Conservation (phyloP, 2,113 vertebrate species). For the Nothobranchius furzeri region DNA sequence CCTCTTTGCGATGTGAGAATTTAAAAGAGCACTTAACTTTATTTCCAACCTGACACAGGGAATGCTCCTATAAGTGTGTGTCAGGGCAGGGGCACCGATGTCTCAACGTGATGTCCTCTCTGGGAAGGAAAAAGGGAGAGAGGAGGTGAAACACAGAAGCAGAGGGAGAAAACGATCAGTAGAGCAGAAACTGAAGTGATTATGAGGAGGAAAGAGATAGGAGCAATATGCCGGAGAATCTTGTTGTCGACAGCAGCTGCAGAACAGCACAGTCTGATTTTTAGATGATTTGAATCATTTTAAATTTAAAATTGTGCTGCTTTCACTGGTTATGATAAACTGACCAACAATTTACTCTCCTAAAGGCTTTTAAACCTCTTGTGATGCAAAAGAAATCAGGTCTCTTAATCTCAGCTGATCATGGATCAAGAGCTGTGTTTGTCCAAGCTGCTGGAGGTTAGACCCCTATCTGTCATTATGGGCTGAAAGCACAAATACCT, state of each 20-base stretch:
- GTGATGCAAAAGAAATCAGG: background rate
- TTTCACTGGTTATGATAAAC: background rate
- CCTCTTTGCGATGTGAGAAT: slow-evolving; percentile 14
- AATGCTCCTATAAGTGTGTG: slow-evolving; percentile 6
- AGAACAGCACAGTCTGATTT: background rate
- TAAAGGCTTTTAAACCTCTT: background rate
- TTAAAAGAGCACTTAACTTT: slow-evolving; percentile 19
- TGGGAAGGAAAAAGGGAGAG: background rate
- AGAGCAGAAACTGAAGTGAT: slow-evolving; percentile 26
- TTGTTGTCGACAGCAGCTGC: slow-evolving; percentile 12
- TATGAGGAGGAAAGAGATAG: slow-evolving; percentile 23
- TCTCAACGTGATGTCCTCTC: slow-evolving; percentile 12
- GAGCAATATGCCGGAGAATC: background rate
- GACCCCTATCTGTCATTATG: slow-evolving; percentile 21
- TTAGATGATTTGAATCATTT: background rate
- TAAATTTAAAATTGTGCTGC: slow-evolving; percentile 1
- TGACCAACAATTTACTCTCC: background rate
- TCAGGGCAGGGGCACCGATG: slow-evolving; percentile 9
- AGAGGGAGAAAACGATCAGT: slow-evolving; percentile 31
- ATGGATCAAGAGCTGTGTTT: background rate
- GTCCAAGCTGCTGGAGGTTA: slow-evolving; percentile 1
- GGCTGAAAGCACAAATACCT: slow-evolving; percentile 12
- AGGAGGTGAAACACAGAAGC: background rate
- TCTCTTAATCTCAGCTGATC: background rate
- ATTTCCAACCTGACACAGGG: slow-evolving; percentile 11